Conservation (phyloP, 2,113 vertebrate genomes). For the Tyto alba region DNA sequence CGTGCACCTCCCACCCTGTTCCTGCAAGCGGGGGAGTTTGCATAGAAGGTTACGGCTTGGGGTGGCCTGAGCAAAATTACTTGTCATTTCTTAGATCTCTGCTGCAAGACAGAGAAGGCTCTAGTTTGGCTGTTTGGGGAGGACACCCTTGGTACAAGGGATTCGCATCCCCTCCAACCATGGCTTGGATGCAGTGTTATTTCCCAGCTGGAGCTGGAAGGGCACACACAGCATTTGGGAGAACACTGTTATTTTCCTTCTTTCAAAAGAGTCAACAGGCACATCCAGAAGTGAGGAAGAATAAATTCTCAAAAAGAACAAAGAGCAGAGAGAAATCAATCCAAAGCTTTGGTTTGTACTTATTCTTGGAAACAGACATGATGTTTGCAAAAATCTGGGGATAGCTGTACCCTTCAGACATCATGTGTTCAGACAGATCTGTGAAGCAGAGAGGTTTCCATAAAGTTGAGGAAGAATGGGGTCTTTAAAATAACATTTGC, state of each 20-base stretch:
- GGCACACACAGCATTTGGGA: background rate
- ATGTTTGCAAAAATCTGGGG: background rate
- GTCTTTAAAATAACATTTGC: background rate
- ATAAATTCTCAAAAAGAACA: background rate
- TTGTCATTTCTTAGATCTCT: background rate
- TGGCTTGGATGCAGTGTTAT: background rate
- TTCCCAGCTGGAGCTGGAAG: background rate
- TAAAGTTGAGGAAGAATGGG: background rate
- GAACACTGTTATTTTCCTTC: background rate
- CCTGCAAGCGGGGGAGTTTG: background rate
- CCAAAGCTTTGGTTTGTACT: background rate
- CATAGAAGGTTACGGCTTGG: background rate
- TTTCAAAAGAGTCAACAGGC: background rate
- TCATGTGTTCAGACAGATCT: background rate
- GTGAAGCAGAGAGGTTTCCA: background rate
- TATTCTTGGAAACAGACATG: background rate
- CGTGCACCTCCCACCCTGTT: background rate
- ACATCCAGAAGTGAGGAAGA: background rate
- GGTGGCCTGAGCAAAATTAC: background rate
- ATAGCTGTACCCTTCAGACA: background rate
- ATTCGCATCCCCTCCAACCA: background rate
- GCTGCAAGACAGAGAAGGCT: background rate
- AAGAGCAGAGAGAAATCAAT: background rate
- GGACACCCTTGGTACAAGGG: background rate
- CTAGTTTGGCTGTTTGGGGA: background rate